A percentile compares a stretch with the other conserved stretches of the same genome.
phyloP scores from a whole-genome alignment of 2,888 invertebrate genomes.

The Fabriciana adippe region DNA sequence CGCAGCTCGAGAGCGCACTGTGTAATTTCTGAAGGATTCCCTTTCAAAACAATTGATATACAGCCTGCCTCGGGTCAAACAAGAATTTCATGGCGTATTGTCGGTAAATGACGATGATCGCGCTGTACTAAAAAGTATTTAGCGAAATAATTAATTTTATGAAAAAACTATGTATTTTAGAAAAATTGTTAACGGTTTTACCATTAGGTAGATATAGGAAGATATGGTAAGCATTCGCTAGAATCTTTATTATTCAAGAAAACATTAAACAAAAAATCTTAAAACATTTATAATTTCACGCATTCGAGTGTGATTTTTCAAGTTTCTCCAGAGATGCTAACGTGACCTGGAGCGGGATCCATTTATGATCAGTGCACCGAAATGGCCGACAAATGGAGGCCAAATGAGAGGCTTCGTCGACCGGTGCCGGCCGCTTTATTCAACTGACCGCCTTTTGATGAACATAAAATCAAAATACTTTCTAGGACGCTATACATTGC shows the following conservation, averaged over 20 bases:
- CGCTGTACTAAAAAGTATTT: conserved; percentile 28
- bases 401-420: conserved; percentile 81
- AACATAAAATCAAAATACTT: conserved; percentile 24
- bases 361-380: conserved; percentile 81
- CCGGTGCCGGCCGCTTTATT: conserved; percentile 69
- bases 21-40: conserved; percentile 66
- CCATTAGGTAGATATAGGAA: too few species aligned
- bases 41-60: conserved; percentile 60
- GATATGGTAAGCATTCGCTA: background rate
- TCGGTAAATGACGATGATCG: conserved; percentile 36
- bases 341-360: conserved; percentile 79
- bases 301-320: conserved; percentile 79
- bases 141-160: conserved; percentile 21
- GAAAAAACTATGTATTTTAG: background rate
- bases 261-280: conserved; percentile 27
- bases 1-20: conserved; percentile 48
- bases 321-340: conserved; percentile 77
- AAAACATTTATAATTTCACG: conserved; percentile 64
- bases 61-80: conserved; percentile 51
- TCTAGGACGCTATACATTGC: conserved; percentile 32
- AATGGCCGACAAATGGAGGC: conserved; percentile 82
- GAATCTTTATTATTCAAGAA: background rate
- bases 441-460: conserved; percentile 62
- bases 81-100: conserved; percentile 45
- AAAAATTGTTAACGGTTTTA: background rate